Conservation (phyloP, 1,140 invertebrate genomes). For the Varroa destructor region DNA sequence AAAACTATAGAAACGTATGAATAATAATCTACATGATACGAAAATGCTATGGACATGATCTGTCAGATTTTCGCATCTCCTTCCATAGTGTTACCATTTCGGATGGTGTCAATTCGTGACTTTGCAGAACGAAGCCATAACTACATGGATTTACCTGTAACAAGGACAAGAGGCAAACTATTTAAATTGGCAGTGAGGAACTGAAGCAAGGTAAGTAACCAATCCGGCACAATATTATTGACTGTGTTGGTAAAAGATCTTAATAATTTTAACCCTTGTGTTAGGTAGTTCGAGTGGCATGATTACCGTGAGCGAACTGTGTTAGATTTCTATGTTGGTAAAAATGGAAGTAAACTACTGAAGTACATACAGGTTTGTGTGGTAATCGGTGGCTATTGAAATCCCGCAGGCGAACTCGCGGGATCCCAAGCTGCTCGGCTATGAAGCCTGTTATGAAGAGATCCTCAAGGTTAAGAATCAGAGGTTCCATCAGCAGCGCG, state of each 20-base stretch:
- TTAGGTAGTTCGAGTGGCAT: too few species aligned
- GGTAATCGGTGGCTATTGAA: conserved; percentile 20
- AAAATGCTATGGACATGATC: neutral
- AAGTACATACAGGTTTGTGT: neutral
- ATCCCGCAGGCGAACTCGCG: neutral
- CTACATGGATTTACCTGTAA: conserved; percentile 8
- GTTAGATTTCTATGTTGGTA: too few species aligned
- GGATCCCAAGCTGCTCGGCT: conserved; percentile 4
- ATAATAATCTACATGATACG: too few species aligned
- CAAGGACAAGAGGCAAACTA: neutral
- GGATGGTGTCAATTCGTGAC: conserved; percentile 5
- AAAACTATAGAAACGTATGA: too few species aligned
- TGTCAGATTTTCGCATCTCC: neutral
- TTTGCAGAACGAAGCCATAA: neutral
- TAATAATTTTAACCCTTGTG: too few species aligned
- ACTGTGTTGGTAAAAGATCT: too few species aligned
- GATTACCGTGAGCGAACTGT: too few species aligned
- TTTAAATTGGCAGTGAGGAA: too few species aligned
- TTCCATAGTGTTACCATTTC: conserved; percentile 18
- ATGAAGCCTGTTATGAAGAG: conserved; percentile 19
- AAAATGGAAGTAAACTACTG: neutral
- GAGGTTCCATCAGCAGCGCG: neutral
- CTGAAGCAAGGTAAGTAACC: too few species aligned
- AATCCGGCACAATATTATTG: too few species aligned
- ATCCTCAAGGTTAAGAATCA: conserved; percentile 6